Conservation (phyloP, 2,888 invertebrate species). For the Aspidiotus rigidus region DNA sequence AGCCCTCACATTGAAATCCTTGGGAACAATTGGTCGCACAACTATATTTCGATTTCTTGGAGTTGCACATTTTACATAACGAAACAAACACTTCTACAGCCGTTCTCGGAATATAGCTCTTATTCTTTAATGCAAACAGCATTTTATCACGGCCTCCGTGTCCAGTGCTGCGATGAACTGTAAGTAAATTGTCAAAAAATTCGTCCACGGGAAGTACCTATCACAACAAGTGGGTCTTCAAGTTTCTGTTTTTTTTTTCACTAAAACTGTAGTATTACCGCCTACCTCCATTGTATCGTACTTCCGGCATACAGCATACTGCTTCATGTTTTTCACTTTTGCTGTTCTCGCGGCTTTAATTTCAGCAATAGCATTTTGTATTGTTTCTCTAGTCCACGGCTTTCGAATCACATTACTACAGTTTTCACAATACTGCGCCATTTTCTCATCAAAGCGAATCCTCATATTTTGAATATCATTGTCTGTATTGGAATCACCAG, state of each 20-base stretch:
- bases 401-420: no score
- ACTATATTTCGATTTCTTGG: slow-evolving; percentile 15
- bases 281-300: slow-evolving; percentile 5
- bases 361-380: no score
- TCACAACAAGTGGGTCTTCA: slow-evolving; percentile 1
- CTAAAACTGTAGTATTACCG: background rate
- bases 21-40: slow-evolving; percentile 38
- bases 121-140: slow-evolving; percentile 7
- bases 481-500: no score
- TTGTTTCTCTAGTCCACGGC: background rate
- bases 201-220: slow-evolving; percentile 7
- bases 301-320: background rate
- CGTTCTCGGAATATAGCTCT: slow-evolving; percentile 8
- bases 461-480: no score
- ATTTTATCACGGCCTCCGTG: slow-evolving; percentile 23
- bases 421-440: no score
- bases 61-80: slow-evolving; percentile 8
- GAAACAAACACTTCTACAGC: slow-evolving; percentile 18
- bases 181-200: slow-evolving; percentile 10
- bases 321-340: background rate
- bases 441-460: no score
- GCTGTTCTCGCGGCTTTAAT: background rate
- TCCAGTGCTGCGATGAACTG: no score
- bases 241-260: background rate
- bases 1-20: slow-evolving; percentile 41